phyloP scores from a whole-genome alignment of 30 jellyfish, hydroid and myxozoan genomes.

The Morbakka virulenta region DNA sequence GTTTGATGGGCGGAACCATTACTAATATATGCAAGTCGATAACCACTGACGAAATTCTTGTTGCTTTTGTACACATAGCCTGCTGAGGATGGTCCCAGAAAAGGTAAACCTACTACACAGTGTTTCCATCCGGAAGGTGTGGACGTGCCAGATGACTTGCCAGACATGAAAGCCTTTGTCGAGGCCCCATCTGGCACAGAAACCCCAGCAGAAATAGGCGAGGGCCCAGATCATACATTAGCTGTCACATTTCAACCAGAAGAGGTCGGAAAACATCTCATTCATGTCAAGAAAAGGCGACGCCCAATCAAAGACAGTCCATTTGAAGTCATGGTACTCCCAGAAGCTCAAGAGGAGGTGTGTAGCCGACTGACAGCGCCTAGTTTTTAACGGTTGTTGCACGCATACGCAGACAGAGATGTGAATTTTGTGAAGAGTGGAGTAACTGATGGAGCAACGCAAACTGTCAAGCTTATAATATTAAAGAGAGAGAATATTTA shows the following conservation, averaged over 20 bases:
- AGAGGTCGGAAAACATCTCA: slow-evolving; percentile 46
- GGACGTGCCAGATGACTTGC: slow-evolving; percentile 31
- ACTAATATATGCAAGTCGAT: too few species aligned
- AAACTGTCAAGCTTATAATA: too few species aligned
- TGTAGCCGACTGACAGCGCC: too few species aligned
- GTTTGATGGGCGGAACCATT: too few species aligned
- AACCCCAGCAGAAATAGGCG: slow-evolving; percentile 25
- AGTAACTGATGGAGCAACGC: too few species aligned
- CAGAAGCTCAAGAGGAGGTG: too few species aligned
- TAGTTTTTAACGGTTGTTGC: too few species aligned
- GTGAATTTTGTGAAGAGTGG: too few species aligned
- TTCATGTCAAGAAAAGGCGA: slow-evolving; percentile 41
- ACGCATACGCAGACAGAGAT: too few species aligned
- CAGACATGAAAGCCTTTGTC: slow-evolving; percentile 14
- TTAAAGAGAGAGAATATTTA: too few species aligned
- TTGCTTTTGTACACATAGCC: too few species aligned
- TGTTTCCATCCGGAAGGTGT: slow-evolving; percentile 72
- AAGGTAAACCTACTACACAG: slow-evolving; percentile 88
- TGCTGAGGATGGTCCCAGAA: slow-evolving; percentile 69
- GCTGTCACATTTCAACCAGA: slow-evolving; percentile 34
- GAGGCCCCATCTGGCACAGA: slow-evolving; percentile 36
- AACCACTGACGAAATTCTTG: too few species aligned
- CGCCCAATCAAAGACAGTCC: slow-evolving; percentile 60
- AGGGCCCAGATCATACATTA: slow-evolving; percentile 20
- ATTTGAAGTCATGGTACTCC: slow-evolving; percentile 38